Percentiles rank a stretch among this genome's conserved stretches.
phyloP scores from a whole-genome alignment of 2,113 vertebrate species.

The Eudyptes chrysolophus region DNA sequence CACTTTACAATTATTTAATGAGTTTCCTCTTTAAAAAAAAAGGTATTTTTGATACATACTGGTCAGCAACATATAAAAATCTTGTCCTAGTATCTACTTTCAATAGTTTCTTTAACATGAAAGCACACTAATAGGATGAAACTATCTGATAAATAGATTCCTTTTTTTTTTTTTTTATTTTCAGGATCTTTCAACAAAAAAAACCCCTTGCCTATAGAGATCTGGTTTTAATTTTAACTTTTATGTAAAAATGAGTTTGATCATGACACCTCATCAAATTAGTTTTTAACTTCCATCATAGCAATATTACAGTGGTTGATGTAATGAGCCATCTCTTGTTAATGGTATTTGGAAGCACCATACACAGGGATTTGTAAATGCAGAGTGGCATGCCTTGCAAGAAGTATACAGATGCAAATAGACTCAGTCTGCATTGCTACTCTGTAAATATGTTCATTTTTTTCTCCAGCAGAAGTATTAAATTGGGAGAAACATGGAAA shows the following conservation, averaged over 20 bases:
- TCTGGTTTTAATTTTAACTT: background rate
- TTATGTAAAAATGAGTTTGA: background rate
- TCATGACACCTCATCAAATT: background rate
- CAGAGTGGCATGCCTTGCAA: background rate
- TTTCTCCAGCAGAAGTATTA: background rate
- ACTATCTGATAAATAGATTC: background rate
- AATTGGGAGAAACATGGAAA: background rate
- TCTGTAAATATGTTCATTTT: background rate
- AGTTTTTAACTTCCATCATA: background rate
- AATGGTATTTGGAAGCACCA: background rate
- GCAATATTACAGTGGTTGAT: background rate
- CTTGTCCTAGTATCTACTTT: background rate
- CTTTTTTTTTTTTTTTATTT: background rate
- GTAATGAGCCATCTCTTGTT: background rate
- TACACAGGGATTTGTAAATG: background rate
- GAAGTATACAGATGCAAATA: background rate
- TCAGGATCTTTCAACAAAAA: background rate
- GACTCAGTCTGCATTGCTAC: background rate
- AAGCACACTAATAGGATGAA: background rate
- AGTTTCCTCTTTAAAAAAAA: background rate
- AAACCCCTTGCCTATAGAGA: fast-evolving
- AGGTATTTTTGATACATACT: background rate
- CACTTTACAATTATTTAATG: background rate
- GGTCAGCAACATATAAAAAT: background rate
- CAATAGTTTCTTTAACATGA: background rate